Base-by-base conservation (phyloP, 1,140 invertebrate genomes). In the Lepidostoma basale region DNA sequence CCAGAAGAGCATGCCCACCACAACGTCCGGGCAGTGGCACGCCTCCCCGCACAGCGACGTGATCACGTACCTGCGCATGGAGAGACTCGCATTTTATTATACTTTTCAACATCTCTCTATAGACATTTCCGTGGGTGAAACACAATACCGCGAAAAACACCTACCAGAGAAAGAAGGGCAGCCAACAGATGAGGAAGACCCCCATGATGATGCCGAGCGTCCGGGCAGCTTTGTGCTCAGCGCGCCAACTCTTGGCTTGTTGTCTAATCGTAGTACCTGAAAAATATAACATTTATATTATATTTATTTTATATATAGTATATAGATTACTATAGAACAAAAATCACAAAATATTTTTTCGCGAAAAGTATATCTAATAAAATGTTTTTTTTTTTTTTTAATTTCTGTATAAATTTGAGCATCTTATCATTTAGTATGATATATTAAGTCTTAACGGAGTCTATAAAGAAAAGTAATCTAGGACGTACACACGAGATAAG, bases 131-230 rank as follows among this genome's bases (percentile, higher is more conserved):
- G n/a, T n/a, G n/a, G n/a, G n/a, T n/a, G n/a, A n/a, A n/a, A n/a
- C n/a, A n/a, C n/a, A n/a, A n/a, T n/a, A n/a, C 85, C n/a, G n/a
- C n/a, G n/a, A n/a, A n/a, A n/a, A n/a, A n/a, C n/a, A n/a, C n/a
- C 85, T 81, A 90, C 89, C 89, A 91, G 42, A 90, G 82, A 79
- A 97, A 96, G 85, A 97, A 96, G 26, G 94, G 94, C 65, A 96
- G 83, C 92, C 93, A 95, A 76, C 93, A 96, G 33, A 94, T 82
- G 63, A 95, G 85, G 79, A 95, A 95, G 10, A 90, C 91, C 8
- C 93, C 93, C 87, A 96, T 95, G 67, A 96, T 94, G 73, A 96
- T 94, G 62, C 93, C 94, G 5, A 96, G 85, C 28, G 94, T 97
- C 73, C 93, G 88, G 6, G 93, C 93, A 8, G 95, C 95, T 82